These are phyloP conservation scores for Platanista minor DNA, from an alignment of 2,113 vertebrate species.

Conservation along the genomic window DNA sequence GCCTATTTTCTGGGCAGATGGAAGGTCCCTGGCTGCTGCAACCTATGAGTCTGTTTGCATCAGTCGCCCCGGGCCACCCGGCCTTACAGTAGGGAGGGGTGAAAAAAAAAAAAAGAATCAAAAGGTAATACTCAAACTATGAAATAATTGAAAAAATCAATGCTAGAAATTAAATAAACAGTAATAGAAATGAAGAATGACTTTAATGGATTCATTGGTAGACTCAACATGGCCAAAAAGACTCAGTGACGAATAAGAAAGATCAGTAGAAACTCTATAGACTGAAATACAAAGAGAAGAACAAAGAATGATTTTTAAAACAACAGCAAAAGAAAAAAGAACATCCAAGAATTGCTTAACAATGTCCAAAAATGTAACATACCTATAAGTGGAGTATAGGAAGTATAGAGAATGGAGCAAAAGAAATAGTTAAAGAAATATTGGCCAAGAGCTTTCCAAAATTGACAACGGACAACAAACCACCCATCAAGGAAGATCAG, in stretches of 20 bases:
- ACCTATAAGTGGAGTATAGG: background rate
- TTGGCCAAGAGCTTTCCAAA: background rate
- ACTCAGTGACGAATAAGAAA: background rate
- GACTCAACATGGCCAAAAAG: background rate
- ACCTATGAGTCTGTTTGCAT: too few species aligned
- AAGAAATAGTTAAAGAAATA: background rate
- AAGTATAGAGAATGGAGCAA: background rate
- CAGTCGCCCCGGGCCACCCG: too few species aligned
- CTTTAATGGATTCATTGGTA: background rate
- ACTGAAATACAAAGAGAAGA: background rate
- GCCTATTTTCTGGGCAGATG: too few species aligned
- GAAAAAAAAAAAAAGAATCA: too few species aligned
- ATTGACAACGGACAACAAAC: background rate
- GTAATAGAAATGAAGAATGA: background rate
- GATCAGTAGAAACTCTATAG: background rate
- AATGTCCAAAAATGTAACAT: background rate
- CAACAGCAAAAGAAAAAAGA: background rate
- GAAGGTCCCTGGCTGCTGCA: too few species aligned
- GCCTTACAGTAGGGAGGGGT: too few species aligned
- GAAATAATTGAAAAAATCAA: background rate
- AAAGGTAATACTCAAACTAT: background rate
- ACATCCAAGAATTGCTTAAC: background rate
- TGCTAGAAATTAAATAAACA: background rate
- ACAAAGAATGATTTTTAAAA: background rate
- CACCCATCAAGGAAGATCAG: background rate